These are phyloP conservation scores for Sphenodon punctatus DNA, from an alignment of 2,797 vertebrate genomes.

Conservation along the genomic window DNA sequence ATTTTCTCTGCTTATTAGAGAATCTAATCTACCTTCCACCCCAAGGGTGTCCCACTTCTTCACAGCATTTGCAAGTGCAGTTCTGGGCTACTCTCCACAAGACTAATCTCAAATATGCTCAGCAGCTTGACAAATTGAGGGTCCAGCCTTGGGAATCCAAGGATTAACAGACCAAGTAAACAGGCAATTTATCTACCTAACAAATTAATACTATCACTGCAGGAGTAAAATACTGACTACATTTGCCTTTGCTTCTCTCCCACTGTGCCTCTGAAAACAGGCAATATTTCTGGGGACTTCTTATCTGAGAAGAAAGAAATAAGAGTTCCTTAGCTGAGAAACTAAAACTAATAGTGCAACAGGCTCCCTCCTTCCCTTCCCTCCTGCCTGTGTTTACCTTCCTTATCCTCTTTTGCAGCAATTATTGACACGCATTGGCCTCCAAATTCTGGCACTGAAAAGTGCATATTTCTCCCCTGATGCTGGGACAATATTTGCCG, in stretches of 20 bases:
- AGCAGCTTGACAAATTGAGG: background rate
- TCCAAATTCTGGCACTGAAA: background rate
- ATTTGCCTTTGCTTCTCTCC: background rate
- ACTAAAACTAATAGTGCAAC: background rate
- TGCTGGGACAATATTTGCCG: background rate
- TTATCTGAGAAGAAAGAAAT: background rate
- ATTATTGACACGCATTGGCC: background rate
- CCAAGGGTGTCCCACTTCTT: background rate
- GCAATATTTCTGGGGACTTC: background rate
- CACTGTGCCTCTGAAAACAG: background rate
- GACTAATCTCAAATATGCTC: background rate
- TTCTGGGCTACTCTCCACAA: background rate
- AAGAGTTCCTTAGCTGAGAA: background rate
- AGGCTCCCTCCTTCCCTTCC: background rate
- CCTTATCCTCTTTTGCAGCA: background rate
- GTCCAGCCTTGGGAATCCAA: background rate
- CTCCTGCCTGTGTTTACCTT: background rate
- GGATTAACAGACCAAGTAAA: background rate
- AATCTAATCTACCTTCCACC: background rate
- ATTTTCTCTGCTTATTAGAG: background rate
- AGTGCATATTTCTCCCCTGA: background rate
- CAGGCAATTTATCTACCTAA: background rate
- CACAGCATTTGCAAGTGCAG: background rate
- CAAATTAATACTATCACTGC: background rate
- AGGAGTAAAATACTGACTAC: background rate